These are phyloP conservation scores for Lamprotornis superbus DNA, from an alignment of 2,113 vertebrate species.

Conservation along the genomic window DNA sequence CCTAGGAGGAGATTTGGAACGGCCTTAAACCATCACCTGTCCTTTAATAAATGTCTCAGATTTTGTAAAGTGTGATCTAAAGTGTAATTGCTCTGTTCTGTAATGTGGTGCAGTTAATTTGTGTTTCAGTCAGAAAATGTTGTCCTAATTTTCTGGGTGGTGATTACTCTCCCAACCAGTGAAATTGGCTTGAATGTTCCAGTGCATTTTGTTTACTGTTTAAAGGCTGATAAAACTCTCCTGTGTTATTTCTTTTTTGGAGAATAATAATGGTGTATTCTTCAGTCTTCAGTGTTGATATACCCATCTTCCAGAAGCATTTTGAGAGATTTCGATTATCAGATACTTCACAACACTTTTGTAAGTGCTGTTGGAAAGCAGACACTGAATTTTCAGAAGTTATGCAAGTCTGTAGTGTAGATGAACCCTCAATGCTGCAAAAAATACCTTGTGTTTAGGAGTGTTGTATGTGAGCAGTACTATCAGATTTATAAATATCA, in stretches of 20 bases:
- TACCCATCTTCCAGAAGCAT: constrained; percentile 8
- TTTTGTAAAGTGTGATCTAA: constrained; percentile 12
- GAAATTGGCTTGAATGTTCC: constrained; percentile 37
- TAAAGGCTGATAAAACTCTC: constrained; percentile 39
- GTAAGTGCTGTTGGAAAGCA: not conserved
- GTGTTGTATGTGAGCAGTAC: not conserved
- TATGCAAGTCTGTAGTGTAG: not conserved
- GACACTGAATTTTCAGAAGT: not conserved
- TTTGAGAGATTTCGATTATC: constrained; percentile 28
- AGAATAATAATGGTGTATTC: constrained; percentile 12
- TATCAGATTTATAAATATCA: not conserved
- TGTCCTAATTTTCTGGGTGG: constrained; percentile 48
- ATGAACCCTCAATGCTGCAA: not conserved
- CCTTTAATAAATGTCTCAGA: not conserved
- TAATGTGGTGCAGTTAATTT: constrained; percentile 46
- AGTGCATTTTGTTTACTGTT: constrained; percentile 35
- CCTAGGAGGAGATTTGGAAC: constrained; percentile 29
- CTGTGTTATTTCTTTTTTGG: not conserved
- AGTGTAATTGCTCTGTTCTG: constrained; percentile 3
- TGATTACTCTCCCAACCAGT: constrained; percentile 37
- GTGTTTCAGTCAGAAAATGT: constrained; percentile 24
- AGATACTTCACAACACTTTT: not conserved
- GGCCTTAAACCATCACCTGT: constrained; percentile 24
- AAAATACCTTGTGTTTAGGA: not conserved
- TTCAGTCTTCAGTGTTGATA: not conserved